These are phyloP conservation scores for Gila orcuttii DNA, from an alignment of 2,113 vertebrate genomes.

Conservation along the genomic window DNA sequence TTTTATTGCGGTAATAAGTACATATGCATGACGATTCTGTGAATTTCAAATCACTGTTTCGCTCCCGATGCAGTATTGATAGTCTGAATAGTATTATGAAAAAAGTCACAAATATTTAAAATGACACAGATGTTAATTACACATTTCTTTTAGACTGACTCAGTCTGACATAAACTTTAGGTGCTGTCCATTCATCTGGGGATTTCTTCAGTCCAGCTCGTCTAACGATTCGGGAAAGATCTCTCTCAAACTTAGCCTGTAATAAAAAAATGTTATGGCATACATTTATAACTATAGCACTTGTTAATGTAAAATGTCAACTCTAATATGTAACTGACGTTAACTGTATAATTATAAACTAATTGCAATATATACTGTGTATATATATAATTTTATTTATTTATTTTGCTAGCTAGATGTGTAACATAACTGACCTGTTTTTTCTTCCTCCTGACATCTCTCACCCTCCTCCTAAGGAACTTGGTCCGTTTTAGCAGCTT, in stretches of 20 bases:
- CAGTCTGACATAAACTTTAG: conserved; percentile 85
- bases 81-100: not conserved
- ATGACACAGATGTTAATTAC: conserved; percentile 10
- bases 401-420: not conserved
- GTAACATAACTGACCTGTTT: conserved; percentile 74
- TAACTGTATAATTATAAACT: too few species aligned
- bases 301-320: too few species aligned
- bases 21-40: not conserved
- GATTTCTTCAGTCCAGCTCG: conserved; percentile 84
- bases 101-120: conserved; percentile 22
- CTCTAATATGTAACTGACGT: too few species aligned
- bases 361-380: too few species aligned
- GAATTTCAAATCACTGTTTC: conserved; percentile 8
- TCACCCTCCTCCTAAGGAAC: conserved; percentile 79
- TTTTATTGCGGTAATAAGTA: conserved; percentile 45
- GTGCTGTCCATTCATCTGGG: conserved; percentile 84
- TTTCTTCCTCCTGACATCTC: conserved; percentile 76
- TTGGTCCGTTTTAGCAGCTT: conserved; percentile 87
- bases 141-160: conserved; percentile 52
- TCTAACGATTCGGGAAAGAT: conserved; percentile 84
- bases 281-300: not conserved
- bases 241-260: conserved; percentile 86
- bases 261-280: not conserved
- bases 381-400: not conserved
- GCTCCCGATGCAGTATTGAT: not conserved